A percentile compares a stretch with the other conserved stretches of the same genome.
These are phyloP conservation scores for Sebastes paucispinis DNA, from an alignment of 2,797 vertebrate genomes.

Conservation along the genomic window DNA sequence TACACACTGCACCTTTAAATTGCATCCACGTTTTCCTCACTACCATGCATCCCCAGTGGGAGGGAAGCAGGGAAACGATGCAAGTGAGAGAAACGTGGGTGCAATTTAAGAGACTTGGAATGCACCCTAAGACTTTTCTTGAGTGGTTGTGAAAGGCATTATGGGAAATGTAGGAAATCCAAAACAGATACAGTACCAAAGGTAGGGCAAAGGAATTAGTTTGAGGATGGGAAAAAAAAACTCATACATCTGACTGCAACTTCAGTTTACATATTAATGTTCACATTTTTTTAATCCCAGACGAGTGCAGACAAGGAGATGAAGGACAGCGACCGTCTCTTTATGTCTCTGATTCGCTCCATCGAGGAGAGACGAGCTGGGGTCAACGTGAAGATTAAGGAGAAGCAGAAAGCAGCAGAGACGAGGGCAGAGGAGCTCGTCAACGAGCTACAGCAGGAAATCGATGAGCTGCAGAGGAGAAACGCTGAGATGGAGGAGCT, in stretches of 20 bases:
- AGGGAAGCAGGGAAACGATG: rapidly evolving
- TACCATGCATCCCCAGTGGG: rapidly evolving
- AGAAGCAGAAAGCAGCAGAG: constrained; percentile 52
- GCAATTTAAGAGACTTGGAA: no score
- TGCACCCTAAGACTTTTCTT: background rate
- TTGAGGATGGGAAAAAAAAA: no score
- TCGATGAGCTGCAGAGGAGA: constrained; percentile 61
- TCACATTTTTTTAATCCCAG: constrained; percentile 19
- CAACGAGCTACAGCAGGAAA: constrained; percentile 61
- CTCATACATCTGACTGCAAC: no score
- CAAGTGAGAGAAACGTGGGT: background rate
- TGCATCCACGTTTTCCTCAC: no score
- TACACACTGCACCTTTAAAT: no score
- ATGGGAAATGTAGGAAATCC: background rate
- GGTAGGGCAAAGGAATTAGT: background rate
- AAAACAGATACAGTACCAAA: background rate
- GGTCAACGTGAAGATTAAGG: constrained; percentile 28
- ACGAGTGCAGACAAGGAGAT: constrained; percentile 53
- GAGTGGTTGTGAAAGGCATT: background rate
- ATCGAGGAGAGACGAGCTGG: constrained; percentile 38
- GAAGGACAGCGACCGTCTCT: constrained; percentile 53
- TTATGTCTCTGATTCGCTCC: constrained; percentile 43
- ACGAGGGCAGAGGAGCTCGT: constrained; percentile 52
- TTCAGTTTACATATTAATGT: background rate
- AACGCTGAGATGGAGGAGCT: constrained; percentile 64